A percentile compares a stretch with the other conserved stretches of the same genome.
Evolutionary conservation across 2,113 vertebrate species (phyloP).

Genomic region (Cricetomys ansorgei): DNA sequence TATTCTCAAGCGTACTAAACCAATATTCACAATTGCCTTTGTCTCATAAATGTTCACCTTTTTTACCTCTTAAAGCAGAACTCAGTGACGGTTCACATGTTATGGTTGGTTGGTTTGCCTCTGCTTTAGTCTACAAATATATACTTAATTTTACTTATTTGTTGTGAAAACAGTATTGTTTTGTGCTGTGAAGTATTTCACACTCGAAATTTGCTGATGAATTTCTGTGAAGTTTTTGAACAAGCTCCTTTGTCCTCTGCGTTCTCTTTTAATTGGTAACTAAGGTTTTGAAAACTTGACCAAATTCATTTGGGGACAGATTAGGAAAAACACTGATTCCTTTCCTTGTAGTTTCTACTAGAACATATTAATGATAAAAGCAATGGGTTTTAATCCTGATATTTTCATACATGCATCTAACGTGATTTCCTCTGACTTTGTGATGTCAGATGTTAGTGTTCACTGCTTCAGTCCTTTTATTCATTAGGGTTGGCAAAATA

Average conservation of each 20-base stretch:
- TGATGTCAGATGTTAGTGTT: not conserved
- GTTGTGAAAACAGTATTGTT: not conserved
- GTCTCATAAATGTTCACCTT: not conserved
- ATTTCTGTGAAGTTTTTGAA: not conserved
- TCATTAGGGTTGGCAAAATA: not conserved
- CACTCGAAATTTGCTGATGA: not conserved
- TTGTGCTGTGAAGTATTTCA: not conserved
- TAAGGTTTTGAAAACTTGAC: not conserved
- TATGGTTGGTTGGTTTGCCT: not conserved
- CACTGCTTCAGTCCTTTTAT: not conserved
- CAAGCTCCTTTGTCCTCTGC: not conserved
- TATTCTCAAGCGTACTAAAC: not conserved
- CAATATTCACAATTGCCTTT: not conserved
- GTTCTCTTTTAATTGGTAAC: conserved; percentile 12
- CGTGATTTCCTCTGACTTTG: not conserved
- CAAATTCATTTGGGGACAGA: conserved; percentile 16
- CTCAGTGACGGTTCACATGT: not conserved
- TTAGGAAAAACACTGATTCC: not conserved
- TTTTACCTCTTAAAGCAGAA: conserved; percentile 4
- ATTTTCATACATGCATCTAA: not conserved
- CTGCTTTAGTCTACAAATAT: not conserved
- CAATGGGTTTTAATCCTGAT: not conserved
- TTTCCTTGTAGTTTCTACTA: not conserved
- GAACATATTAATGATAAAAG: not conserved
- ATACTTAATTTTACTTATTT: conserved; percentile 9